These are phyloP conservation scores for Eretmocerus hayati DNA, from an alignment of 2,888 invertebrate genomes.

Conservation along the genomic window DNA sequence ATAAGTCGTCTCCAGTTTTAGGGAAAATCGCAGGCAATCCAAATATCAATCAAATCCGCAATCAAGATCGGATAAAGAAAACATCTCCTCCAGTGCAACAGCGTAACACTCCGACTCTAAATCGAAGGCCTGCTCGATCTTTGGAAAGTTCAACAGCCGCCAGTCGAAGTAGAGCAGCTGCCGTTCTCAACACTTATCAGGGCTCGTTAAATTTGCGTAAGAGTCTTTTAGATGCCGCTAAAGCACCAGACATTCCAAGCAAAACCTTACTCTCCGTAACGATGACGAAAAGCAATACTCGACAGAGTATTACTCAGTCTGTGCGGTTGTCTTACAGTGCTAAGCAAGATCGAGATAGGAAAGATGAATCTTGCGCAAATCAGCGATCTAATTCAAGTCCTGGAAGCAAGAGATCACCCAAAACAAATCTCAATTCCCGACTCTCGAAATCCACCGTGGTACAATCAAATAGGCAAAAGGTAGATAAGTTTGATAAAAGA, in stretches of 20 bases:
- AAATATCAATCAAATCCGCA: conserved; percentile 28
- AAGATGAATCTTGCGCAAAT: conserved; percentile 27
- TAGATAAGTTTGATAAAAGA: conserved; percentile 24
- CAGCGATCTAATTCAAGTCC: conserved; percentile 38
- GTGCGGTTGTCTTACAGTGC: conserved; percentile 20
- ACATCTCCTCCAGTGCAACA: conserved; percentile 38
- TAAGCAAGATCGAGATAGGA: conserved; percentile 22
- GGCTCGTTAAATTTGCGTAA: conserved; percentile 49
- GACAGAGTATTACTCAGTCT: conserved; percentile 28
- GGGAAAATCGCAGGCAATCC: conserved; percentile 21
- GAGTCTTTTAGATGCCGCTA: conserved; percentile 51
- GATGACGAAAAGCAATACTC: conserved; percentile 20
- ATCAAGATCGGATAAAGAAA: conserved; percentile 35
- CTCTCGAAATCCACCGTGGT: conserved; percentile 26
- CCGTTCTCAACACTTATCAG: conserved; percentile 37
- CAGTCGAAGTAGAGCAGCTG: conserved; percentile 40
- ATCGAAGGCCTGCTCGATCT: conserved; percentile 35
- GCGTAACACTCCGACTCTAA: conserved; percentile 3
- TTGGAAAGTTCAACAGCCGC: conserved; percentile 43
- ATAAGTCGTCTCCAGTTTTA: conserved; percentile 40
- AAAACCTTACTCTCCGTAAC: conserved; percentile 27
- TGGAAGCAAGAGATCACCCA: conserved; percentile 39
- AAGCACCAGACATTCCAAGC: conserved; percentile 49
- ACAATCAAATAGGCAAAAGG: conserved; percentile 25
- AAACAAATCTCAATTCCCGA: conserved; percentile 31